Evolutionary conservation across 2,888 invertebrate species (phyloP), one percentile per base, ranked within the genome.

Genomic region (Pachymerium ferrugineum): DNA sequence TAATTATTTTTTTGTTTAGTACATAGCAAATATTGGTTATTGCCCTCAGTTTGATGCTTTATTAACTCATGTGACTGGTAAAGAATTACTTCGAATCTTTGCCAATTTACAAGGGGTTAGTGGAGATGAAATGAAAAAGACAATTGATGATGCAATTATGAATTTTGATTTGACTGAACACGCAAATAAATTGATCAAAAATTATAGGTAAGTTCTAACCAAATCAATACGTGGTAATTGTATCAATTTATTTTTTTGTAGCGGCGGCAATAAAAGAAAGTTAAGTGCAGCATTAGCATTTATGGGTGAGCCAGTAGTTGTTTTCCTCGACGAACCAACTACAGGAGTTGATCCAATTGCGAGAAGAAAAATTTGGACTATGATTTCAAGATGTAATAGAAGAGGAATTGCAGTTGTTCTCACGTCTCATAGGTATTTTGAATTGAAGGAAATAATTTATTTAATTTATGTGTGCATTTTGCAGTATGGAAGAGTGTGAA

Each of bases 41-140:
- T 96, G 96, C 81, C 95, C 96, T 0, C 96, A 96, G 84, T 89
- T 89, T 81, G 89, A 91, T 83, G 92, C 92, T 0, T 83, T 94
- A 67, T 90, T 94, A 79, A 87, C 86, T 74, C 89, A 89, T 79
- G 86, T 93, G 80, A 91, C 92, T 8, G 90, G 92, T 0, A 83
- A 86, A 74, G 89, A 94, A 80, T 90, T 90, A 79, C 83, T 96
- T 69, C 83, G 81, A 69, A 84, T 91, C 75, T 89, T 92, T 83
- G 90, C 90, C 1, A 83, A 87, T 14, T 83, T 95, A 70, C 86
- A 92, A 3, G 94, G 93, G 0, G 86, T 92, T 25, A 80, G 80
- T 14, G 80, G 80, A 42, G 35, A 77, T 1, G 79, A 81, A 28
- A 78, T 84, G 1, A 69, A 76, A 28, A 31, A 70, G 3, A 77